Percentiles rank a stretch among this genome's conserved stretches.
Conservation (phyloP, 2,888 invertebrate genomes). For the Chrysotoxum bicinctum region DNA sequence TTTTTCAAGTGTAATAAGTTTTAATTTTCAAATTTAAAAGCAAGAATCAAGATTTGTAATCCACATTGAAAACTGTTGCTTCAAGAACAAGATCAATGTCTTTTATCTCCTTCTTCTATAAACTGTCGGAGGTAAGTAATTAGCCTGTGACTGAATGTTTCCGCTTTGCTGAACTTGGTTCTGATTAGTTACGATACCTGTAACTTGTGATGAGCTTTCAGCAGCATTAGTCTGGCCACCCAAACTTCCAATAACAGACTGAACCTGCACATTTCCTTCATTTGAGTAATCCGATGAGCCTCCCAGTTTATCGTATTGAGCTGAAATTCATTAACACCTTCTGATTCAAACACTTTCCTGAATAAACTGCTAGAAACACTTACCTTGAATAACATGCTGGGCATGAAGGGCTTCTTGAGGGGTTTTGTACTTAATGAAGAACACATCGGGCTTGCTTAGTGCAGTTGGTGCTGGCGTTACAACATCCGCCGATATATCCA, state of each 20-base stretch:
- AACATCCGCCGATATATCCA: constrained; percentile 78
- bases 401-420: constrained; percentile 79
- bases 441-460: constrained; percentile 79
- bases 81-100: neutral
- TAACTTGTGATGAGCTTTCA: constrained; percentile 8
- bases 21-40: neutral
- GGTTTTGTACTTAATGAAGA: constrained; percentile 81
- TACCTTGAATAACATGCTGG: constrained; percentile 79
- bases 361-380: neutral
- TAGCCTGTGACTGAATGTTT: constrained; percentile 1
- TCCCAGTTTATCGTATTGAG: constrained; percentile 79
- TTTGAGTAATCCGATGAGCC: constrained; percentile 76
- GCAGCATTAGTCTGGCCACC: constrained; percentile 60
- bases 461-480: constrained; percentile 77
- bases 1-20: neutral
- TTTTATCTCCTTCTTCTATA: constrained; percentile 38
- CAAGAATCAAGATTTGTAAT: no score
- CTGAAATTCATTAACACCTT: constrained; percentile 60
- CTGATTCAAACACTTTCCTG: neutral
- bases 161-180: constrained; percentile 25
- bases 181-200: neutral
- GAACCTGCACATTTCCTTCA: constrained; percentile 78
- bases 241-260: constrained; percentile 78
- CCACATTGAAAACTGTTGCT: no score
- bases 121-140: constrained; percentile 39